Evolutionary conservation across 1,140 invertebrate species (phyloP).

Genomic region (Drosophila malerkotliana): DNA sequence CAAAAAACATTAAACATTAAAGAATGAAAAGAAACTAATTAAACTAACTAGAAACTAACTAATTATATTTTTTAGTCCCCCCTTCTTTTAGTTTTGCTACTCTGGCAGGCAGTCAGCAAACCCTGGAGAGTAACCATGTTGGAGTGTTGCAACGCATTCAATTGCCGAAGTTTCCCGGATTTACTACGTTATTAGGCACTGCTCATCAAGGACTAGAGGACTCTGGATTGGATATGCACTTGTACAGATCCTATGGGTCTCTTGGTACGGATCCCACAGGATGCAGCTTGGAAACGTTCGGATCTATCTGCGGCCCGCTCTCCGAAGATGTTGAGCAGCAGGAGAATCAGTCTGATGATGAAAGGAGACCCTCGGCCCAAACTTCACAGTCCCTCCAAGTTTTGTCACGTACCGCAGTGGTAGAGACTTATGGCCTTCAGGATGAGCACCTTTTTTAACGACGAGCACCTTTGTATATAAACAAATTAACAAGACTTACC

Average conservation of each 20-base stretch:
- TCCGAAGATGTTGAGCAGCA: constrained; percentile 55
- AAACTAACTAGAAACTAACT: background rate
- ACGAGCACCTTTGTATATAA: constrained; percentile 56
- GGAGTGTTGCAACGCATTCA: constrained; percentile 57
- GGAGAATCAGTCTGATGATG: constrained; percentile 16
- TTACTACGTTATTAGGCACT: constrained; percentile 61
- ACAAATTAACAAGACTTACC: constrained; percentile 55
- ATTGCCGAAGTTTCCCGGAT: constrained; percentile 74
- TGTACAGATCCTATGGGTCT: constrained; percentile 70
- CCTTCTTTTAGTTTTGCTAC: constrained; percentile 80
- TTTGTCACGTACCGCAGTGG: background rate
- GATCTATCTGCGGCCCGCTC: constrained; percentile 65
- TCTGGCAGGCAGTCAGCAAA: constrained; percentile 70
- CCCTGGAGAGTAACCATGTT: constrained; percentile 49
- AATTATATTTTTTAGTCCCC: constrained; percentile 51
- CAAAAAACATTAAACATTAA: too few species aligned
- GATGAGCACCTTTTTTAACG: constrained; percentile 64
- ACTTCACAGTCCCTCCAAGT: constrained; percentile 43
- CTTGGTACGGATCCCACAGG: constrained; percentile 70
- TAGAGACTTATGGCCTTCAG: constrained; percentile 16
- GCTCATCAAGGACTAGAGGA: constrained; percentile 62
- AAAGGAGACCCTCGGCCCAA: constrained; percentile 26
- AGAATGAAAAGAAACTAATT: background rate
- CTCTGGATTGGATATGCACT: constrained; percentile 64
- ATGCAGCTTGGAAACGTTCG: constrained; percentile 72